Base-by-base conservation (phyloP, 2,888 invertebrate genomes). In the Odiellus spinosus region DNA sequence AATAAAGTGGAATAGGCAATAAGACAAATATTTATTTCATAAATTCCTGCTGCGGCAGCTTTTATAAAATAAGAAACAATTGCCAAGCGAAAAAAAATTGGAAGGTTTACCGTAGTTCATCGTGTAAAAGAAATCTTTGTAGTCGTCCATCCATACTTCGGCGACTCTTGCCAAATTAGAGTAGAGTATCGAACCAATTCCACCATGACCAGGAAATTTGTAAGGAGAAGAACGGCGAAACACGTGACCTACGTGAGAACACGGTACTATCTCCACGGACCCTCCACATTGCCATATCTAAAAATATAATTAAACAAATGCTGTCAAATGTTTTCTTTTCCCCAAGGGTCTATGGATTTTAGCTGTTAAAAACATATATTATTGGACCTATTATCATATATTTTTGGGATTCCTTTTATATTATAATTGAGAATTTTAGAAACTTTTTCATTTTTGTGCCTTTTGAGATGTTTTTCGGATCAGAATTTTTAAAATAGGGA, bases 141-240 rank as follows among this genome's bases (percentile, higher is more conserved):
- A 95, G 46, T 95, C 84, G 62, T 96, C 96, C 84, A 98, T 85
- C 96, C 96, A 98, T 0, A 95, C 95, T 2, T 83, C 73, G 1
- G 93, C 93, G 0, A 90, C 91, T 48, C 98, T 71, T 0, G 88
- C 90, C 33, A 93, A 71, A 69, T 98, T 98, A 0, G 81, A 75
- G 56, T 85, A 82, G 1, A 96, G 71, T n/a, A 87, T 80, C 56
- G 83, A 80, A 1, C 77, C 75, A 4, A 88, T 82, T 0, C 91
- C 95, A 0, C 93, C 93, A 11, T 53, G 53, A 32, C 60, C 51
- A 1, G 74, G 75, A 67, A 95, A 95, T 2, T 85, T 82, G 63
- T 98, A 96, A 0, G 96, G 96, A 1, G 93, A 90, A 39, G 82
- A 82, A 65, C 83, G 82, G 43, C 91, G 74, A 62, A 93, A 93